These are phyloP conservation scores for Leistus spinibarbis DNA, from an alignment of 2,888 invertebrate species.

Conservation along the genomic window DNA sequence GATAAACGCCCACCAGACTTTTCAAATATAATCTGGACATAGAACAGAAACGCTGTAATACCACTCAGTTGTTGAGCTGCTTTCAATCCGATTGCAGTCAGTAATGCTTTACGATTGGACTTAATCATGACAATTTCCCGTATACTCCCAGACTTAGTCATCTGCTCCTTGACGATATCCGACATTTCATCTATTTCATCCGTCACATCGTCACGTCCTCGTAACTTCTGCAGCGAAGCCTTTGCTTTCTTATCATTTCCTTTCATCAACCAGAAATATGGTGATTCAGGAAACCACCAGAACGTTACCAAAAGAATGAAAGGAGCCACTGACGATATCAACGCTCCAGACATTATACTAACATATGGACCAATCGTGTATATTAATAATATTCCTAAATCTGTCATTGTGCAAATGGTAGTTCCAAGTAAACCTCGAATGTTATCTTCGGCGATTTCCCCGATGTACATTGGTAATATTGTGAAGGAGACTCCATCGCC, in stretches of 20 bases:
- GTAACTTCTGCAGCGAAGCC: constrained; percentile 57
- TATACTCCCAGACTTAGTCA: constrained; percentile 63
- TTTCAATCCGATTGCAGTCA: constrained; percentile 66
- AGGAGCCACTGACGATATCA: constrained; percentile 58
- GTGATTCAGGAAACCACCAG: constrained; percentile 65
- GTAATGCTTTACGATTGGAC: constrained; percentile 67
- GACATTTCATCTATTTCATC: constrained; percentile 51
- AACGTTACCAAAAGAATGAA: constrained; percentile 58
- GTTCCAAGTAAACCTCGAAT: constrained; percentile 64
- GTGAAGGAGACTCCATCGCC: constrained; percentile 58
- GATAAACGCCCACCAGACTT: constrained; percentile 55
- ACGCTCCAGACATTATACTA: constrained; percentile 59
- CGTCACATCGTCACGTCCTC: constrained; percentile 60
- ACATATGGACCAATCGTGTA: constrained; percentile 58
- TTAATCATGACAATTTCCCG: constrained; percentile 62
- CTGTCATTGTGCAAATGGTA: constrained; percentile 63
- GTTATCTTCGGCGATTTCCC: constrained; percentile 65
- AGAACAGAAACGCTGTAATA: constrained; percentile 67
- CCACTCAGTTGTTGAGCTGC: constrained; percentile 64
- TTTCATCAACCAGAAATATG: constrained; percentile 58
- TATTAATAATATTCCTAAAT: constrained; percentile 61
- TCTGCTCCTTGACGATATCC: constrained; percentile 51
- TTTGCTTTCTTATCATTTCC: constrained; percentile 58
- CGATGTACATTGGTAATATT: constrained; percentile 64
- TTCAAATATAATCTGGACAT: constrained; percentile 62